Evolutionary conservation across 2,888 invertebrate genomes (phyloP).

Genomic region (Pachymerium ferrugineum): DNA sequence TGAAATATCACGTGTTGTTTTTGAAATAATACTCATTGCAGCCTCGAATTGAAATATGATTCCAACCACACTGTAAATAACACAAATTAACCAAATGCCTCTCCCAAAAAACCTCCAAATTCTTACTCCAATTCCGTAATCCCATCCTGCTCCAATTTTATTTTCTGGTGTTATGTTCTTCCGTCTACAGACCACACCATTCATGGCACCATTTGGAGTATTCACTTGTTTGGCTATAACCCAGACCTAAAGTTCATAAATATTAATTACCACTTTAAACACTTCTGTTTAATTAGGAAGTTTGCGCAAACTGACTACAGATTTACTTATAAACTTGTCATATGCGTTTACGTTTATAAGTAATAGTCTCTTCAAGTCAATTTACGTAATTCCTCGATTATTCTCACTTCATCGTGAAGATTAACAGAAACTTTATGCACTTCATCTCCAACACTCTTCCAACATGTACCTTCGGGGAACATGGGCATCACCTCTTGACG

Average conservation of each 20-base stretch:
- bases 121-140: constrained; percentile 36
- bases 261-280: not conserved
- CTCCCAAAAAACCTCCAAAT: not conserved
- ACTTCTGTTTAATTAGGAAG: no score
- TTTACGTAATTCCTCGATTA: not conserved
- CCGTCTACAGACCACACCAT: constrained; percentile 38
- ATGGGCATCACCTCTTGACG: constrained; percentile 68
- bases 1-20: not conserved
- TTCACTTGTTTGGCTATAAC: constrained; percentile 35
- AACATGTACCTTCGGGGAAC: constrained; percentile 76
- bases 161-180: constrained; percentile 38
- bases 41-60: constrained; percentile 33
- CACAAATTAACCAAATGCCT: not conserved
- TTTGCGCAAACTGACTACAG: not conserved
- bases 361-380: no score
- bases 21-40: not conserved
- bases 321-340: not conserved
- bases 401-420: constrained; percentile 42
- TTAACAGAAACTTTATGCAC: constrained; percentile 45
- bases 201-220: constrained; percentile 31
- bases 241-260: constrained; percentile 37
- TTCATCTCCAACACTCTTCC: constrained; percentile 52
- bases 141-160: constrained; percentile 39
- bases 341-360: no score
- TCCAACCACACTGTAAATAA: constrained; percentile 34